Conservation (phyloP, 1,140 invertebrate genomes). For the Thereuonema tuberculata region DNA sequence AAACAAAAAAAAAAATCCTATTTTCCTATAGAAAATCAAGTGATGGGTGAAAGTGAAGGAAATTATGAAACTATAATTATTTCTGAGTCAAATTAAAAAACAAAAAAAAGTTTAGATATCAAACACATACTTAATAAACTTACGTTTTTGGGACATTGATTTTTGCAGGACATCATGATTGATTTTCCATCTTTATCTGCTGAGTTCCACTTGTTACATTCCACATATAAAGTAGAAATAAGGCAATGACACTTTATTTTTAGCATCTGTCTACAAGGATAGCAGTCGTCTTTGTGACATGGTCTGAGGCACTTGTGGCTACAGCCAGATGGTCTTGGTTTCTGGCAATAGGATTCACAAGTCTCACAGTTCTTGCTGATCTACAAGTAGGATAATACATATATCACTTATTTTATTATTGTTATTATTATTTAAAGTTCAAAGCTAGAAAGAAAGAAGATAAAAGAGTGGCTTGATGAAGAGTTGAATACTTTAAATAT, state of each 20-base stretch:
- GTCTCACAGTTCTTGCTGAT: constrained; percentile 45
- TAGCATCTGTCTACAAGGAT: constrained; percentile 50
- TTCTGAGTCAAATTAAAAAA: constrained; percentile 4
- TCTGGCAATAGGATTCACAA: constrained; percentile 54
- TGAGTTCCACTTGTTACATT: constrained; percentile 49
- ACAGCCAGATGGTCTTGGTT: constrained; percentile 56
- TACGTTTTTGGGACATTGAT: constrained; percentile 73
- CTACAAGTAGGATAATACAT: constrained; percentile 18
- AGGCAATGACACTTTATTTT: constrained; percentile 65
- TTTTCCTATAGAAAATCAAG: too few relatives aligned
- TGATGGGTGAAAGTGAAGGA: too few relatives aligned
- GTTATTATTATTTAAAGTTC: constrained; percentile 18
- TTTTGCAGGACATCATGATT: constrained; percentile 52
- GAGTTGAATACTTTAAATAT: too few relatives aligned
- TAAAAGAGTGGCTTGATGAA: too few relatives aligned
- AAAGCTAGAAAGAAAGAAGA: too few relatives aligned
- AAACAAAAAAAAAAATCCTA: too few relatives aligned
- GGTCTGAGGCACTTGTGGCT: constrained; percentile 54
- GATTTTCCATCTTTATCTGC: constrained; percentile 36
- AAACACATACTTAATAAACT: constrained; percentile 19
- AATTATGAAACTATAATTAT: constrained; percentile 5
- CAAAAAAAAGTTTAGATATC: not conserved
- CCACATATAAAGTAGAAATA: constrained; percentile 52
- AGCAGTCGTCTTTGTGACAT: constrained; percentile 51
- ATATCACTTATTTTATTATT: constrained; percentile 8